Evolutionary conservation across 2,888 invertebrate genomes (phyloP), one percentile per base, ranked within the genome.

Genomic region (Eucriotettix oculatus): DNA sequence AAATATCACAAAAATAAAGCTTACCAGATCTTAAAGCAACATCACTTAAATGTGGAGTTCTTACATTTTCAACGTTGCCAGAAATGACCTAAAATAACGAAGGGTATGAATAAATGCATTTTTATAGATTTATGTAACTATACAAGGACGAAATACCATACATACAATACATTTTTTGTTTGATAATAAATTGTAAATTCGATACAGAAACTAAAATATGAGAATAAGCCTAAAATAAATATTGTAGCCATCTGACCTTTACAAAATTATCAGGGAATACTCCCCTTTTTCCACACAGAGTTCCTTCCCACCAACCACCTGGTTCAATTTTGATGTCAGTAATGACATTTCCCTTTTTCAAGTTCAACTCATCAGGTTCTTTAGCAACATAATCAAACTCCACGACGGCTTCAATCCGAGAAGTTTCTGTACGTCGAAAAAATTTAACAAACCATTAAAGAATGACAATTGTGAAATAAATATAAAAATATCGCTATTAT

Each of bases 181-280:
- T 29, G n/a, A n/a, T 29, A 2, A 29, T 7, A 29, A 29, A 29
- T 29, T 5, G 29, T 2, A 29, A 29, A 29, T 29, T 29, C 29
- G 7, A 7, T 29, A 29, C 29, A 29, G 29, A 29, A 29, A 5
- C 7, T 2, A 29, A 29, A 29, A 29, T 29, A 29, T 29, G 29
- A 29, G 29, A 29, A 29, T 29, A 29, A 29, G 29, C 29, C 29
- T 29, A 29, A 5, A 29, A 29, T 29, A 29, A 29, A 5, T 29
- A 29, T 29, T 5, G 2, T 29, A 29, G 7, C 29, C 3, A 44
- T 48, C 62, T 70, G 65, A 87, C 75, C 66, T 85, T 82, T 17
- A 94, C 94, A 77, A 92, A 94, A 75, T 92, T 94, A 72, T 94
- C 93, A 5, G 94, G 94, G 75, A 95, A 95, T 82, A 94, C 84